These are phyloP conservation scores for Patella ulyssiponensis DNA, from an alignment of 2,888 invertebrate genomes.

Conservation along the genomic window DNA sequence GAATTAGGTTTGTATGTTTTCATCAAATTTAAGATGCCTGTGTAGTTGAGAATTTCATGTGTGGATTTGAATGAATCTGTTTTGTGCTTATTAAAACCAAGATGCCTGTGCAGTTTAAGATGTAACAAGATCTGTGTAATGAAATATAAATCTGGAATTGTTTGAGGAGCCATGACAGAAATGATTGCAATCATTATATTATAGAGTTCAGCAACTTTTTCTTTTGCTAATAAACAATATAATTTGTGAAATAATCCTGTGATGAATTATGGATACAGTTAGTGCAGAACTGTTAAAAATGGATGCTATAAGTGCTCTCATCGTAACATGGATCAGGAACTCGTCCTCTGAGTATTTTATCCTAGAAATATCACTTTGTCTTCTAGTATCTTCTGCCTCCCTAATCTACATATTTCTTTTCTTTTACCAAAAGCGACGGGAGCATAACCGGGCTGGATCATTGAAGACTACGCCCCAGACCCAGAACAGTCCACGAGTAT, in stretches of 20 bases:
- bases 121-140: too few species aligned
- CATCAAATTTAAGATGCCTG: too few species aligned
- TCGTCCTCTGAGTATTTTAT: conserved; percentile 27
- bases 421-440: conserved; percentile 57
- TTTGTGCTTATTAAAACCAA: too few species aligned
- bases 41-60: too few species aligned
- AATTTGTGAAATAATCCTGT: background rate
- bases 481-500: conserved; percentile 48
- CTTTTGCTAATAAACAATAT: too few species aligned
- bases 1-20: too few species aligned
- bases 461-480: conserved; percentile 41
- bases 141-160: too few species aligned
- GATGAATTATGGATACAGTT: conserved; percentile 1
- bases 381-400: conserved; percentile 35
- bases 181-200: too few species aligned
- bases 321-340: background rate
- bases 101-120: too few species aligned
- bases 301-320: background rate
- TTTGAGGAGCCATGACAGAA: too few species aligned
- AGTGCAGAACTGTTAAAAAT: background rate
- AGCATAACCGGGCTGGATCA: conserved; percentile 58
- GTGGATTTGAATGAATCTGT: too few species aligned
- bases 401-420: conserved; percentile 43
- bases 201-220: too few species aligned
- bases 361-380: conserved; percentile 37